A percentile compares a stretch with the other conserved stretches of the same genome.
phyloP scores from a whole-genome alignment of 2,888 invertebrate species.

The Salticus scenicus region DNA sequence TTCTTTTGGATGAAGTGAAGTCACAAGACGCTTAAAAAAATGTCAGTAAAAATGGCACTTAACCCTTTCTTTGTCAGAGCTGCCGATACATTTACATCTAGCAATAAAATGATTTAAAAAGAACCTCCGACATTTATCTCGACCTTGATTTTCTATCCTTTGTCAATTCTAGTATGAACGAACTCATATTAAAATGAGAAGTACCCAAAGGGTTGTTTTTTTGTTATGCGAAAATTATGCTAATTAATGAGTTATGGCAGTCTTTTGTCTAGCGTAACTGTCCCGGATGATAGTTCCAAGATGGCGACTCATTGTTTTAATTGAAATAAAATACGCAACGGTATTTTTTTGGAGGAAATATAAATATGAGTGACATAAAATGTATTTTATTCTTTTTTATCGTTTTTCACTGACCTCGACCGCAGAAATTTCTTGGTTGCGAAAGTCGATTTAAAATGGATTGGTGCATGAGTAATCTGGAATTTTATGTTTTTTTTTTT shows the following conservation, averaged over 20 bases:
- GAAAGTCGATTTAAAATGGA: constrained; percentile 47
- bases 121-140: not conserved
- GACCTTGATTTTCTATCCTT: constrained; percentile 32
- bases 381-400: constrained; percentile 12
- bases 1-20: constrained; percentile 37
- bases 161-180: constrained; percentile 26
- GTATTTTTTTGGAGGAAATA: constrained; percentile 29
- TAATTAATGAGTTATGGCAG: constrained; percentile 58
- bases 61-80: constrained; percentile 26
- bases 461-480: not conserved
- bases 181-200: constrained; percentile 57
- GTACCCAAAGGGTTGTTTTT: constrained; percentile 61
- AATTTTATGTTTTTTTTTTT: no score
- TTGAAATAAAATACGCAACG: constrained; percentile 40
- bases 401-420: constrained; percentile 32
- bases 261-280: constrained; percentile 25
- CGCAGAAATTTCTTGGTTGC: constrained; percentile 37
- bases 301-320: constrained; percentile 61
- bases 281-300: constrained; percentile 28
- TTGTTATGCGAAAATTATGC: constrained; percentile 60
- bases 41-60: constrained; percentile 41
- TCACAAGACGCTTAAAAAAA: constrained; percentile 19
- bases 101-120: not conserved
- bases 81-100: constrained; percentile 28
- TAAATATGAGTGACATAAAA: constrained; percentile 31